Base-by-base conservation (phyloP, 1,140 invertebrate genomes). In the Drusus annulatus region DNA sequence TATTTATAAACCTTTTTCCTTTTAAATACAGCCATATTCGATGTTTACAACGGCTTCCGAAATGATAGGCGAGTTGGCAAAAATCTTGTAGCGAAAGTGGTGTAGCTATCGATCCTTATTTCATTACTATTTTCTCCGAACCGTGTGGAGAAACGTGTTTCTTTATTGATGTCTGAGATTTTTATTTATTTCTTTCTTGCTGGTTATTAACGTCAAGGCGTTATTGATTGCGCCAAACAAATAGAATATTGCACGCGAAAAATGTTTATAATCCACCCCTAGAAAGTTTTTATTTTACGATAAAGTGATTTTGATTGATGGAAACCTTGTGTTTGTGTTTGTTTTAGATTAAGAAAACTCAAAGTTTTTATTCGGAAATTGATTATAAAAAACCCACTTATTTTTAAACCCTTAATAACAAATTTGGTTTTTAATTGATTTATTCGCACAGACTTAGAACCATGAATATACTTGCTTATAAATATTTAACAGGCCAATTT, bases 281-380 rank as follows among this genome's bases (percentile, higher is more conserved):
- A 16, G 36, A 31, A 71, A 71, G 31, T 71, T 51, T 51, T 15
- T 51, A 51, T 71, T 71, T 71, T 50, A 71, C 68, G 68, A 71
- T 71, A 51, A 71, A 71, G 28, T 51, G 68, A 71, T n/a, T 71
- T 19, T 71, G 68, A 71, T 71, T 71, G 68, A 71, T 71, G 68
- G 31, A 69, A 5, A 63, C 60, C 1, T 25, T 13, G 4, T 23
- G 19, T 63, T 28, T 23, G 23, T 63, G 23, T 63, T 65, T 31
- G 10, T 25, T 31, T 25, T 28, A 10, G 62, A 25, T 65, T 31
- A 65, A 10, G 36, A 10, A 45, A 45, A 45, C 36, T 45, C 10
- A 0, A 45, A 45, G 36, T 45, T 45, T 45, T 45, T 45, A 45
- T 45, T 45, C 36, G 36, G 10, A 45, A 45, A 45, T 45, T 45